Evolutionary conservation across 2,797 vertebrate species (phyloP), one percentile per base, ranked within the genome.

Genomic region (Tenualosa ilisha): DNA sequence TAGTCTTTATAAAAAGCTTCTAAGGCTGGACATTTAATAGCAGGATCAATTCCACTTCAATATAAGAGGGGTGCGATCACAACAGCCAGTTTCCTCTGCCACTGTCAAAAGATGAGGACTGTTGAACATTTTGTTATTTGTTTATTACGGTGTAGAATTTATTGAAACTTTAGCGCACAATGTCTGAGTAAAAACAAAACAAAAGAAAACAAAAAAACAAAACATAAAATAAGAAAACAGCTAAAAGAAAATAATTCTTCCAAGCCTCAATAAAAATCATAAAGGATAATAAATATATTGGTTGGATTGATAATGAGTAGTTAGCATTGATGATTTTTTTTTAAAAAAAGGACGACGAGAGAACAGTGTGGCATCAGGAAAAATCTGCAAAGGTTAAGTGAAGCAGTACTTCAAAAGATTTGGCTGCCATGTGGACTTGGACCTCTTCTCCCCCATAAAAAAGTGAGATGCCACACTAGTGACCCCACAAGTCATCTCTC

Each of bases 251-350:
- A 93, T 87, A 91, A 83, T 91, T 93, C 89, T 92, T 91, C 40
- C 91, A 94, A 94, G 94, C 89, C 93, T 93, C 93, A 93, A 91
- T 91, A 51, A 51, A 72, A 79, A 92, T 91, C 88, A 89, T 92
- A 89, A 93, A 95, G 93, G 37, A 92, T 95, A 95, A 95, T 96
- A 96, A 95, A 96, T 95, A 95, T 92, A 95, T 92, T 94, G 91
- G 89, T 90, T 92, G 93, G 91, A 92, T 91, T 93, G 92, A 89
- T 88, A 92, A 91, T 90, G 91, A 91, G 61, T 85, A 87, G 86
- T 88, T 86, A 79, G 72, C 72, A 79, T 46, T 79, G 72, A 22
- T 79, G 72, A 89, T 83, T 46, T 46, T n/a, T n/a, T n/a, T n/a
- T n/a, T n/a, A 86, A 83, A 81, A 84, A 86, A 88, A 86, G 43